Evolutionary conservation across 2,797 vertebrate genomes (phyloP), one percentile per base, ranked within the genome.

Genomic region (Buphagus erythrorhynchus): DNA sequence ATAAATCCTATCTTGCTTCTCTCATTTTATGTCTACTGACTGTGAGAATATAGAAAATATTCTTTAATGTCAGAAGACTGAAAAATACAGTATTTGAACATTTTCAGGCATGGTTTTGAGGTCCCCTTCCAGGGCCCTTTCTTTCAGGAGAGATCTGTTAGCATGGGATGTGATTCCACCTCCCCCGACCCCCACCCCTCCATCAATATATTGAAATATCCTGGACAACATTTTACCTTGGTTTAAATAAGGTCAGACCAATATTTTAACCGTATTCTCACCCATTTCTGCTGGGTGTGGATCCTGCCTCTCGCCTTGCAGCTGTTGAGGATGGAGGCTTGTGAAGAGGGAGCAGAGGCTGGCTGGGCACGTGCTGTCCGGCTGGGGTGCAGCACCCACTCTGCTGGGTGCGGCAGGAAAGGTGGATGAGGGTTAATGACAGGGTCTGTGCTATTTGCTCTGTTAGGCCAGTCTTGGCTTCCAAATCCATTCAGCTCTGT

Each of bases 401-500:
- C 57, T 1, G 0, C 7, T 43, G 92, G 97, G 95, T 69, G 94
- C 0, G 35, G 90, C 90, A 86, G 96, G 86, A 95, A 92, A 77
- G 65, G 72, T 72, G 83, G 87, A 48, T 2, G 16, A 91, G 80
- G 51, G 83, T 63, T 97, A 95, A 97, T 95, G 85, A 94, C 80
- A 95, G 90, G 38, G 48, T 84, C 79, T 49, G 45, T 6, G 15
- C 80, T 95, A 88, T 81, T 88, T 29, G 12, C 79, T 63, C 83
- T 81, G 1, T 85, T 85, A 88, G 94, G 61, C 80, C 73, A 84
- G 66, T 79, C 75, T 86, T 90, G 83, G 87, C 90, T 96, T 93
- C 93, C 74, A 85, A 85, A 91, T 63, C 62, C 73, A 71, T 87
- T 92, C 80, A 92, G 36, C 69, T 86, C 75, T 96, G 45, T 96